Conservation (phyloP, 2,113 vertebrate species). For the Tragulus kanchil region DNA sequence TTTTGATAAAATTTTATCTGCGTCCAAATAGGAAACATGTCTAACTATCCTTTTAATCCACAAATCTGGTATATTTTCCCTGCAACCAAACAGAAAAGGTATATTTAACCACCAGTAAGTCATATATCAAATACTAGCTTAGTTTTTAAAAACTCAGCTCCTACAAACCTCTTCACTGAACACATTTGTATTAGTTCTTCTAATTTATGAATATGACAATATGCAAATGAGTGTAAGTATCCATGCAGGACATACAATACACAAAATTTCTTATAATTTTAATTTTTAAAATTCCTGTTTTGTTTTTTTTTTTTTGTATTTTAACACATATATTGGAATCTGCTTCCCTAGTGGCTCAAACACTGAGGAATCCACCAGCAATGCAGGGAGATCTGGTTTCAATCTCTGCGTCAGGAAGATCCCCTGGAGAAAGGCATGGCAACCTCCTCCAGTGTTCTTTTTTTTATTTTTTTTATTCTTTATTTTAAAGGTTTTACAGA, state of each 20-base stretch:
- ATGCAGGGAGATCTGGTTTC: no score
- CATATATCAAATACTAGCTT: background rate
- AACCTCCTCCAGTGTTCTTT: no score
- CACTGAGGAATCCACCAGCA: no score
- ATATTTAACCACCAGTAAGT: conserved; percentile 32
- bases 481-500: no score
- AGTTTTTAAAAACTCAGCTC: conserved; percentile 45
- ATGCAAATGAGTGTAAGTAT: background rate
- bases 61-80: background rate
- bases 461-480: no score
- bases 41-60: background rate
- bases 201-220: background rate
- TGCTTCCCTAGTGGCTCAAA: no score
- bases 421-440: no score
- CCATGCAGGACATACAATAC: background rate
- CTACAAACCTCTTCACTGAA: background rate
- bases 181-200: background rate
- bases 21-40: conserved; percentile 16
- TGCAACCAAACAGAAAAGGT: background rate
- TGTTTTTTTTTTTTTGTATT: no score
- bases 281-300: no score
- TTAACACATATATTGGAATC: no score
- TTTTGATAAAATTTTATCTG: conserved; percentile 30
- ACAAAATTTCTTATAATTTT: no score
- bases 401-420: no score